Evolutionary conservation across 2,797 vertebrate genomes (phyloP), one percentile per base, ranked within the genome.

Genomic region (Scleropages formosus): DNA sequence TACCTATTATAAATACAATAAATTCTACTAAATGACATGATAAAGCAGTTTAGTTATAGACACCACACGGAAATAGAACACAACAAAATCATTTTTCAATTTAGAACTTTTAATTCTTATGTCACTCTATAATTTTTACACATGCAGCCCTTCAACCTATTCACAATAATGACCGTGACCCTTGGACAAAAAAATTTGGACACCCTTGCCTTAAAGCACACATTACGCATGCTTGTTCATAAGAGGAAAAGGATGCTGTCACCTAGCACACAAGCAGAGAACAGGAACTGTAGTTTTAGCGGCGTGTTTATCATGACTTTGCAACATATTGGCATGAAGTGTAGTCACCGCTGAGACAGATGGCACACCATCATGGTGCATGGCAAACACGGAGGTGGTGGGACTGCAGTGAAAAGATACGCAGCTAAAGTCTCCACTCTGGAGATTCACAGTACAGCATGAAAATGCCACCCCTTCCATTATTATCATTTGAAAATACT

Each of bases 321-420:
- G 85, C 86, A 89, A 88, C 88, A 89, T 86, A 84, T 85, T 92
- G 91, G 90, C 89, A 85, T 82, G 79, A 85, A 82, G 84, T 84
- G 83, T 80, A 87, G 86, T 88, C 86, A 85, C 87, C 82, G 85
- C 80, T 77, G 85, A 79, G 88, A 90, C 92, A 93, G 92, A 93
- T 93, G 92, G 92, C 79, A n/a, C 53, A 90, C 86, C 92, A 87
- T 90, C 90, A 91, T 89, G 91, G 91, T 85, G 91, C 90, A 90
- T 39, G 87, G 87, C 85, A 85, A 87, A 90, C 81, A 84, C 88
- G 88, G 89, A 89, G 89, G 88, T 70, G 77, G 74, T 68, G 73
- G 78, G 72, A 49, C 66, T 69, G 71, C 68, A 76, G 78, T 78
- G 79, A 89, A 89, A 89, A 86, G 79, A 84, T 26, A 15, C 83